These are phyloP conservation scores for Patagioenas fasciata DNA, from an alignment of 2,113 vertebrate genomes.

Conservation along the genomic window DNA sequence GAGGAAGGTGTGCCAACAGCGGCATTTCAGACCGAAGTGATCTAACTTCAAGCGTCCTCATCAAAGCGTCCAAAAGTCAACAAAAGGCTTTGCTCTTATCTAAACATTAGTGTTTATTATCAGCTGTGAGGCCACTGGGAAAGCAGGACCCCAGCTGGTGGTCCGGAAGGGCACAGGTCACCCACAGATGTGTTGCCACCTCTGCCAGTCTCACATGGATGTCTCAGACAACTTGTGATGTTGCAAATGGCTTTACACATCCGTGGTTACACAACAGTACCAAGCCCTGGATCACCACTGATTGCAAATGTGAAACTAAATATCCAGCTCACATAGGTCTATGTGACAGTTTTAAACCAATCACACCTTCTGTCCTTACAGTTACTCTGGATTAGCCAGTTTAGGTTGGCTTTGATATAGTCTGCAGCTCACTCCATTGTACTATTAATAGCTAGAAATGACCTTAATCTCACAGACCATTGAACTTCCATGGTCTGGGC, in stretches of 20 bases:
- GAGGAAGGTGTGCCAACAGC: not conserved
- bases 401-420: not conserved
- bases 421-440: not conserved
- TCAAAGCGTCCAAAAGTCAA: not conserved
- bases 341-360: not conserved
- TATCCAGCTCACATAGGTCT: not conserved
- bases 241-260: not conserved
- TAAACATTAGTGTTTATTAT: not conserved
- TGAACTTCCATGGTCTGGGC: not conserved
- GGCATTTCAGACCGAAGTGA: accelerated
- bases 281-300: not conserved
- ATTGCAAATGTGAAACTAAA: not conserved
- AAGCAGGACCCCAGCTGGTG: not conserved
- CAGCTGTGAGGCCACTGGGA: not conserved
- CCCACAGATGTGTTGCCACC: not conserved
- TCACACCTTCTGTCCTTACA: not conserved
- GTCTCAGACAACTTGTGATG: not conserved
- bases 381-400: not conserved
- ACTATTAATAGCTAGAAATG: not conserved
- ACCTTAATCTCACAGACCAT: not conserved
- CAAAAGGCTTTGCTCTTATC: not conserved
- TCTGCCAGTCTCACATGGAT: not conserved
- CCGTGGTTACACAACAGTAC: not conserved
- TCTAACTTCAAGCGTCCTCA: not conserved
- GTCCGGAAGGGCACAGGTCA: not conserved